These are phyloP conservation scores for Channa striata DNA, from an alignment of 2,797 vertebrate species.

Conservation along the genomic window DNA sequence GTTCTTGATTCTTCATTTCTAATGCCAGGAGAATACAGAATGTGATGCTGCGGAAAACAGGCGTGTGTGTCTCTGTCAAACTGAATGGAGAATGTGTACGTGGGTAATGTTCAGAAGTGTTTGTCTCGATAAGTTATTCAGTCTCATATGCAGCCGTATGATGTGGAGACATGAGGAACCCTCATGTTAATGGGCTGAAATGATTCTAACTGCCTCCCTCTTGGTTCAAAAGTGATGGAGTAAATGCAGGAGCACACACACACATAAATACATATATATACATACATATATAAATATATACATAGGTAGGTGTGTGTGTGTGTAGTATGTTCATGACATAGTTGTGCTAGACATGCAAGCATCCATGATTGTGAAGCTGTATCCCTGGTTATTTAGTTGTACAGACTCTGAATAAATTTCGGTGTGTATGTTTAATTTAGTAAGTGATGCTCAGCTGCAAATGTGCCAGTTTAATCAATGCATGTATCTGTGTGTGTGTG, in stretches of 20 bases:
- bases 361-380: background rate
- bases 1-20: constrained; percentile 8
- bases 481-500: constrained; percentile 34
- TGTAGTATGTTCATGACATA: background rate
- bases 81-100: constrained; percentile 2
- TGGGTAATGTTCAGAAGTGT: constrained; percentile 1
- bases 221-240: background rate
- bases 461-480: constrained; percentile 40
- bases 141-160: background rate
- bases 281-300: background rate
- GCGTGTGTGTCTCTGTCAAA: constrained; percentile 18
- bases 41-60: constrained; percentile 15
- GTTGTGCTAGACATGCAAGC: background rate
- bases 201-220: too few relatives aligned
- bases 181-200: background rate
- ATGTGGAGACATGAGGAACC: background rate
- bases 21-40: constrained; percentile 9
- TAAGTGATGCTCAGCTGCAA: constrained; percentile 42
- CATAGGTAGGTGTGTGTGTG: too few relatives aligned
- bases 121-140: constrained; percentile 15
- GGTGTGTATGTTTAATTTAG: constrained; percentile 44
- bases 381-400: background rate
- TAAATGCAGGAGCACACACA: too few relatives aligned
- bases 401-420: constrained; percentile 31
- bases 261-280: too few relatives aligned